Conservation (phyloP, 2,797 vertebrate genomes). For the Nyctibius grandis region DNA sequence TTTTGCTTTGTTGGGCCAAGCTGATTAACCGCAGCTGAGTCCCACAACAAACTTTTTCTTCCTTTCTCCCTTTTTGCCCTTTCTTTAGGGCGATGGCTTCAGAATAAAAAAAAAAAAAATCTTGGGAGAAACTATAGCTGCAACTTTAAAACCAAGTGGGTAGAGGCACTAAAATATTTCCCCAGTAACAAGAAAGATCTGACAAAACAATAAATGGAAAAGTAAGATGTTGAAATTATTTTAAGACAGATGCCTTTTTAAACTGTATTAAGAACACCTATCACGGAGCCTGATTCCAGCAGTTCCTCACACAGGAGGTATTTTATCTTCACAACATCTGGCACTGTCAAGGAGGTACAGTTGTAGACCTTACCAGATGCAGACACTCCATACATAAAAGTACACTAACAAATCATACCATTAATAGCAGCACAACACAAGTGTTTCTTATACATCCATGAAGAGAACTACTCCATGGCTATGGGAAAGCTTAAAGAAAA, state of each 20-base stretch:
- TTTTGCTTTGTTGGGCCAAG: not conserved
- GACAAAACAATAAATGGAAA: slow-evolving; percentile 60
- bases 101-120: not conserved
- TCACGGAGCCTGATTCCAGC: slow-evolving; percentile 57
- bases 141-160: slow-evolving; percentile 7
- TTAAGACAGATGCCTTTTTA: slow-evolving; percentile 78
- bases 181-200: not conserved
- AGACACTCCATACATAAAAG: slow-evolving; percentile 67
- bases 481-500: slow-evolving; percentile 6
- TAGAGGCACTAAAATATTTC: not conserved
- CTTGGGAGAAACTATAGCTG: not conserved
- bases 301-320: slow-evolving; percentile 73
- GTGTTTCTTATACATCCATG: slow-evolving; percentile 57
- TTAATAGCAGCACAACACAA: slow-evolving; percentile 45
- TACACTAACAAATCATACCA: slow-evolving; percentile 69
- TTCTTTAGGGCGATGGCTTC: not conserved
- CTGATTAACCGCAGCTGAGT: not conserved
- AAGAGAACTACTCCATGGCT: slow-evolving; percentile 15
- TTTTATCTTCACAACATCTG: slow-evolving; percentile 78
- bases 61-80: not conserved
- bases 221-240: slow-evolving; percentile 75
- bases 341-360: slow-evolving; percentile 70
- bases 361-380: slow-evolving; percentile 70
- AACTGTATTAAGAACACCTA: slow-evolving; percentile 72
- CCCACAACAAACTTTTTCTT: not conserved